Percentiles rank a stretch among this genome's conserved stretches.
phyloP scores from a whole-genome alignment of 30 jellyfish, hydroid and myxozoan genomes.

The Chironex yamaguchii region DNA sequence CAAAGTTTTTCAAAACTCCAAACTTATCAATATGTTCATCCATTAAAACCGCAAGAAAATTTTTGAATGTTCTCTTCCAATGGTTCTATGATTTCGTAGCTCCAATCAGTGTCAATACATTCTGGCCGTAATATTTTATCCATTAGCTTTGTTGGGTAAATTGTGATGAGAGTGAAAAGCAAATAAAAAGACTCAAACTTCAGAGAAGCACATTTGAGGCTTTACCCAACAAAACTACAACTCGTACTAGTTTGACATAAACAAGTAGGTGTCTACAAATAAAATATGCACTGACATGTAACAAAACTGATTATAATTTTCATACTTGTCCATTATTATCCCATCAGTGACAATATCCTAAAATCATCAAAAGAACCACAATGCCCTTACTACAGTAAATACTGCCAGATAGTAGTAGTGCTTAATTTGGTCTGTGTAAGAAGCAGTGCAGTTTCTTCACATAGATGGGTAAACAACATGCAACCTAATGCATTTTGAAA shows the following conservation, averaged over 20 bases:
- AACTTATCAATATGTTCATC: conserved; percentile 7
- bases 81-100: conserved; percentile 25
- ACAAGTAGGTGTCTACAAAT: neutral
- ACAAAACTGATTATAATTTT: neutral
- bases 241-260: conserved; percentile 17
- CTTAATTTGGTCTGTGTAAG: neutral
- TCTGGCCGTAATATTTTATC: conserved; percentile 22
- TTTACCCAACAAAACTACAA: conserved; percentile 15
- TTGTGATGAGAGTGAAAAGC: neutral
- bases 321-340: conserved; percentile 8
- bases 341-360: conserved; percentile 9
- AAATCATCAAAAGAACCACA: too few species aligned
- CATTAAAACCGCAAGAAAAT: neutral
- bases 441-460: conserved; percentile 1
- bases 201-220: conserved; percentile 32
- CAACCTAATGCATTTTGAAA: too few species aligned
- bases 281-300: neutral
- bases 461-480: neutral
- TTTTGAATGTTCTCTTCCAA: conserved; percentile 27
- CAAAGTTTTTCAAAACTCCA: conserved; percentile 8
- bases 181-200: neutral
- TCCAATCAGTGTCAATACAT: conserved; percentile 2
- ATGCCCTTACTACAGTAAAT: conserved; percentile 5
- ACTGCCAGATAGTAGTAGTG: neutral
- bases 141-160: too few species aligned